Base-by-base conservation (phyloP, 2,888 invertebrate species). In the Drosophila austrosaltans region DNA sequence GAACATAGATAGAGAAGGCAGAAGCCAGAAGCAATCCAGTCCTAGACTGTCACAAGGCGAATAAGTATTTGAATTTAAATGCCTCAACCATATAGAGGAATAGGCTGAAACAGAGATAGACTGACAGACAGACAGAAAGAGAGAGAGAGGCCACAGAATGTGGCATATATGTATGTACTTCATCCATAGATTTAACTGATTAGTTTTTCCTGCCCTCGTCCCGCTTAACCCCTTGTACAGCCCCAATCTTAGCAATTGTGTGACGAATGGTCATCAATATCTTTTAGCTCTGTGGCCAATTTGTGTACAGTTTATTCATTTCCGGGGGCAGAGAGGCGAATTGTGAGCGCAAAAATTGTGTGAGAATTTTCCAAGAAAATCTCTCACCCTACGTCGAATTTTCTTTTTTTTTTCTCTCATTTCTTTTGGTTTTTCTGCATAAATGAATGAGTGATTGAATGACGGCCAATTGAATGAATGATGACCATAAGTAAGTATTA, bases 321-420 rank as follows among this genome's bases (percentile, higher is more conserved):
- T 83, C 82, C 82, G 85, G 79, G 71, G 69, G 72, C 57, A 48
- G 54, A 48, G 56, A 66, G 57, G 67, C 70, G 61, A 72, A 76
- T 74, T 82, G 75, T 69, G 77, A 81, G 81, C 79, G 81, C 79
- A 76, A 85, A 82, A 85, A 86, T 86, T 76, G 76, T 82, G 82
- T 83, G 87, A 87, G 85, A 83, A 87, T 72, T 78, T 81, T 82
- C 85, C 71, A 75, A 82, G 85, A 83, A 81, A 48, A 48, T 48
- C 48, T 22, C 22, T 48, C 25, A 48, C 48, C 48, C 48, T 10
- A 3, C 22, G 25, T 25, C 25, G 3, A 3, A 16, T 16, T 16
- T 16, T 0, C 16, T 20, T 48, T 48, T 48, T 10, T 63, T 28
- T 42, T 3, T 22, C 3, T 48, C 4, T 12, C 48, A 36, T 36